These are phyloP conservation scores for Ficedula albicollis DNA, from an alignment of 2,797 vertebrate species.

Conservation along the genomic window DNA sequence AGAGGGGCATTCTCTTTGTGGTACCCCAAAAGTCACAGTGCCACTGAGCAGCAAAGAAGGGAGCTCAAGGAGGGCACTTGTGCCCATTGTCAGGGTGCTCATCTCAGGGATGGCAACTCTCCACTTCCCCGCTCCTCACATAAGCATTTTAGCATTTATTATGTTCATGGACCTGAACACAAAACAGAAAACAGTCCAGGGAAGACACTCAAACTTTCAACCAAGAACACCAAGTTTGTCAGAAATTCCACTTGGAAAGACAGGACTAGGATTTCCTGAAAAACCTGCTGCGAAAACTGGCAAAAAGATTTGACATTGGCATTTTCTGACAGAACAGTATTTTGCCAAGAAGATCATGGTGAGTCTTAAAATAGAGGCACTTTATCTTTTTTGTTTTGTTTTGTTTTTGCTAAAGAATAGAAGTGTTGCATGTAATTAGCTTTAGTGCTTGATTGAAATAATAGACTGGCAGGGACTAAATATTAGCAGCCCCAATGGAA, in stretches of 20 bases:
- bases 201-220: not conserved
- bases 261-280: not conserved
- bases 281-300: not conserved
- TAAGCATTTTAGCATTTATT: not conserved
- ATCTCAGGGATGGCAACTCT: not conserved
- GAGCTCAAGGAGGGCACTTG: not conserved
- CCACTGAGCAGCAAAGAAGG: not conserved
- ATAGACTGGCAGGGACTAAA: not conserved
- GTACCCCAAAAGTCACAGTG: not conserved
- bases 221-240: not conserved
- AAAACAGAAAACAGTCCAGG: not conserved
- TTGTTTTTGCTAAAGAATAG: not conserved
- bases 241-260: not conserved
- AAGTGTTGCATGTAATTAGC: not conserved
- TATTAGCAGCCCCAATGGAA: not conserved
- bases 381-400: not conserved
- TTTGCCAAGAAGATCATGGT: not conserved
- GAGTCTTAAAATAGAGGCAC: not conserved
- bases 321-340: not conserved
- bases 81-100: not conserved
- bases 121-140: rapidly evolving
- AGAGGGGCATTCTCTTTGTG: not conserved
- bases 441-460: not conserved
- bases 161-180: rapidly evolving
- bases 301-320: not conserved